Conservation (phyloP, 2,113 vertebrate genomes). For the Oostethus manadensis region DNA sequence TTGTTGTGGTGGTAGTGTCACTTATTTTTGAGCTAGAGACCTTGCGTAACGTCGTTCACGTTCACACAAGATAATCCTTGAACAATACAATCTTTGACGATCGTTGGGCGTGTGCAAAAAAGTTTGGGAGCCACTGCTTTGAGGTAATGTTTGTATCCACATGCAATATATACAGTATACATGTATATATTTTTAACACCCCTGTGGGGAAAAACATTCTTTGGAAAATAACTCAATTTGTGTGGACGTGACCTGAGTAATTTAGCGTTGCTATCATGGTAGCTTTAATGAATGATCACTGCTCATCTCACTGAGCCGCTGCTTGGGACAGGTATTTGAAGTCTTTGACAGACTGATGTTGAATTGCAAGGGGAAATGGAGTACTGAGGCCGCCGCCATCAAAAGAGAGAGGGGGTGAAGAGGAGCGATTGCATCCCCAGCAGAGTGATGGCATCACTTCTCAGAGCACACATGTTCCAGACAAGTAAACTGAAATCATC, state of each 20-base stretch:
- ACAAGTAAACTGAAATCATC: slow-evolving; percentile 78
- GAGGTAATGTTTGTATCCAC: too few relatives aligned
- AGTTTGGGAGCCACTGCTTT: too few relatives aligned
- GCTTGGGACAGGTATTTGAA: slow-evolving; percentile 56
- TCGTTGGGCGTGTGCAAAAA: too few relatives aligned
- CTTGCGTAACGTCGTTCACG: too few relatives aligned
- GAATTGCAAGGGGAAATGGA: slow-evolving; percentile 63
- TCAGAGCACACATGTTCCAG: slow-evolving; percentile 68
- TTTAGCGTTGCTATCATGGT: slow-evolving; percentile 19
- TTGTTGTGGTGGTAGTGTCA: too few relatives aligned
- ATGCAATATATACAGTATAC: too few relatives aligned
- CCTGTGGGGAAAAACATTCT: too few relatives aligned
- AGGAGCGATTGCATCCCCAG: slow-evolving; percentile 57
- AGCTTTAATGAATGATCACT: slow-evolving; percentile 29
- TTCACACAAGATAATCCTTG: too few relatives aligned
- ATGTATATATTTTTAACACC: too few relatives aligned
- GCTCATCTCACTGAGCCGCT: slow-evolving; percentile 40
- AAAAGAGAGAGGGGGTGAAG: slow-evolving; percentile 22
- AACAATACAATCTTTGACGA: too few relatives aligned
- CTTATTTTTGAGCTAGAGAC: too few relatives aligned
- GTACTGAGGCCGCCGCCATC: slow-evolving; percentile 38
- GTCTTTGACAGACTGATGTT: slow-evolving; percentile 55
- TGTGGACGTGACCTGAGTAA: slow-evolving; percentile 1
- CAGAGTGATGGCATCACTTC: slow-evolving; percentile 67
- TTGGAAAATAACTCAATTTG: too few relatives aligned